Base-by-base conservation (phyloP, 1,140 invertebrate species). In the Pinna nobilis region DNA sequence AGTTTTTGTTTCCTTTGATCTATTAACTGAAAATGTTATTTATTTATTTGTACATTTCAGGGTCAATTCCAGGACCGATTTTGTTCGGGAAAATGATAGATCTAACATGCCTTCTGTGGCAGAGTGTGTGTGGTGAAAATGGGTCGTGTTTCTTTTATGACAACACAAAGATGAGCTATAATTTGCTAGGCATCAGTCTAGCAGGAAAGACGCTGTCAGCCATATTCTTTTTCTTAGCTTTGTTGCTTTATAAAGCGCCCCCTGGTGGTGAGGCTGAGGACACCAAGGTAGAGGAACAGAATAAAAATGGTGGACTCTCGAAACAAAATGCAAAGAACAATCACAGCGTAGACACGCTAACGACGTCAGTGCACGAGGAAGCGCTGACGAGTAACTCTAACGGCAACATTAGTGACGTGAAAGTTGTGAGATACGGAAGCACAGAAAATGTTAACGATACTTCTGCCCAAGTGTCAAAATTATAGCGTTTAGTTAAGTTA, bases 1-100 rank as follows among this genome's bases (percentile, higher is more conserved):
- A n/a, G n/a, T n/a, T n/a, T n/a, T n/a, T n/a, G n/a, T n/a, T n/a
- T n/a, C n/a, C n/a, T n/a, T n/a, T n/a, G n/a, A n/a, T n/a, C n/a
- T n/a, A n/a, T n/a, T n/a, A n/a, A n/a, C n/a, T n/a, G n/a, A n/a
- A n/a, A n/a, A n/a, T n/a, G n/a, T n/a, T n/a, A n/a, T n/a, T n/a
- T n/a, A n/a, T n/a, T 23, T 25, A 7, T 53, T 53, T 53, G 25
- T 7, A 28, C 53, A 41, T 66, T 68, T 25, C 67, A 86, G 88
- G 88, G 49, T 87, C 87, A 20, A 90, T 90, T 57, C 89, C 89
- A 3, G 87, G 88, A 15, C 88, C 88, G 3, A 86, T 89, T 20
- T 59, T 90, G 18, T 89, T 89, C 69, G 89, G 89, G 20, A 81
- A 81, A 23, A 77, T 89, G 39, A 86, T 90, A 28, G 89, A 90